Evolutionary conservation across 2,797 vertebrate species (phyloP).

Genomic region (Halcyon badia): DNA sequence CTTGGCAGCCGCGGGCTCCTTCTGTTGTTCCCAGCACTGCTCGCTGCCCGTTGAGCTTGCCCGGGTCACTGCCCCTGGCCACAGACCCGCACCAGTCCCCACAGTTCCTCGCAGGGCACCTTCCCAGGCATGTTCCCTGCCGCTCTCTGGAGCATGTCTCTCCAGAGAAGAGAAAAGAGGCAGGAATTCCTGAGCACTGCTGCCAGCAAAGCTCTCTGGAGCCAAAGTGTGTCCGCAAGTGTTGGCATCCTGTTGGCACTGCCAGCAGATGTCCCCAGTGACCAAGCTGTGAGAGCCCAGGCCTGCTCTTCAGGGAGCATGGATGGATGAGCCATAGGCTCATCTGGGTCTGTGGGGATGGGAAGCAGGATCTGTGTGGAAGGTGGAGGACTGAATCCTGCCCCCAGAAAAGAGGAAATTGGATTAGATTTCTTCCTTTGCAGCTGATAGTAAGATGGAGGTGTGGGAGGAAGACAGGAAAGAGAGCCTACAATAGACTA

Average conservation of each 20-base stretch:
- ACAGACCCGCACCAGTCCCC: rapidly evolving
- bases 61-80: background rate
- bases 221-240: background rate
- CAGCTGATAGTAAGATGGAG: background rate
- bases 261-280: rapidly evolving
- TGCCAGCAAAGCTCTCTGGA: background rate
- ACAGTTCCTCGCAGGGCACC: background rate
- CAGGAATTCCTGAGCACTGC: background rate
- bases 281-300: background rate
- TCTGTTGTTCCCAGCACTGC: background rate
- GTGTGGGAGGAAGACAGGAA: background rate
- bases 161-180: background rate
- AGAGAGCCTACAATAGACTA: background rate
- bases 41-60: background rate
- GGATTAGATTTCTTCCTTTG: background rate
- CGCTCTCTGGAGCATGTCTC: background rate
- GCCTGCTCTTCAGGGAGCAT: background rate
- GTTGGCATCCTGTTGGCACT: background rate
- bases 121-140: background rate
- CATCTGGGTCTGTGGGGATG: background rate
- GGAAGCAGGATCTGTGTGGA: background rate
- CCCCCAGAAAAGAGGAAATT: background rate
- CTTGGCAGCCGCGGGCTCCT: background rate
- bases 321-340: background rate
- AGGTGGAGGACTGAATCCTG: background rate